phyloP scores from a whole-genome alignment of 37 sponge, comb jelly and placozoan genomes.

The Diacarnus erythraeanus region DNA sequence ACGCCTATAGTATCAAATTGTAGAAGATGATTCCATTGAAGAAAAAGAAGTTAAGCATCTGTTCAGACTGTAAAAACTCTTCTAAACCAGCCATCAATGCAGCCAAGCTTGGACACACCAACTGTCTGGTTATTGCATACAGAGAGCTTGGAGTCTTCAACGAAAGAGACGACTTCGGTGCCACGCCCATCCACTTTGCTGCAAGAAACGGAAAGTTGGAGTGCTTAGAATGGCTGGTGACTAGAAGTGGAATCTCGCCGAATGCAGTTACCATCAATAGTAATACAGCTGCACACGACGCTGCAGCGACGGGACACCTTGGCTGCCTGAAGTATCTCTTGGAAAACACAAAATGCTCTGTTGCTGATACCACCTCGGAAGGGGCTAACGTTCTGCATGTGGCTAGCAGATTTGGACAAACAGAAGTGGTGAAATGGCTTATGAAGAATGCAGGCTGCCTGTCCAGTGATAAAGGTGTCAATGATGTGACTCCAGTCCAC shows the following conservation, averaged over 20 bases:
- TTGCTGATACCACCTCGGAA: constrained; percentile 72
- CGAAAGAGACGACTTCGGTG: constrained; percentile 87
- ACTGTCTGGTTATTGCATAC: constrained; percentile 81
- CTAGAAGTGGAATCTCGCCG: constrained; percentile 77
- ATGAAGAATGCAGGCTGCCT: constrained; percentile 48
- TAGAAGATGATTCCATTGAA: neutral
- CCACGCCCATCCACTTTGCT: constrained; percentile 95
- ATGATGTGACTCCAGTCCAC: constrained; percentile 88
- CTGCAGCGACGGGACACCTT: constrained; percentile 86
- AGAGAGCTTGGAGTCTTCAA: constrained; percentile 76
- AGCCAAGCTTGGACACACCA: constrained; percentile 77
- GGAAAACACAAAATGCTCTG: constrained; percentile 64
- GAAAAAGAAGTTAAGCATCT: constrained; percentile 52
- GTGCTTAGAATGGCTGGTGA: constrained; percentile 84
- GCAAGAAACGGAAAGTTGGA: constrained; percentile 81
- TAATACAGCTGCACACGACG: constrained; percentile 93
- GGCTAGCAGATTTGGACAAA: constrained; percentile 88
- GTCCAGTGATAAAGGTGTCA: constrained; percentile 82
- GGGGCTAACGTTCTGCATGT: constrained; percentile 91
- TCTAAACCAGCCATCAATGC: constrained; percentile 67
- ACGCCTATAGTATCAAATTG: neutral
- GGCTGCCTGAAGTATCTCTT: constrained; percentile 84
- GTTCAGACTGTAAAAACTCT: constrained; percentile 55
- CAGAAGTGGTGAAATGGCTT: constrained; percentile 72
- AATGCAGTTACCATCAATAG: constrained; percentile 79